Evolutionary conservation across 2,888 invertebrate genomes (phyloP), one percentile per base, ranked within the genome.

Genomic region (Nomada ruficornis): DNA sequence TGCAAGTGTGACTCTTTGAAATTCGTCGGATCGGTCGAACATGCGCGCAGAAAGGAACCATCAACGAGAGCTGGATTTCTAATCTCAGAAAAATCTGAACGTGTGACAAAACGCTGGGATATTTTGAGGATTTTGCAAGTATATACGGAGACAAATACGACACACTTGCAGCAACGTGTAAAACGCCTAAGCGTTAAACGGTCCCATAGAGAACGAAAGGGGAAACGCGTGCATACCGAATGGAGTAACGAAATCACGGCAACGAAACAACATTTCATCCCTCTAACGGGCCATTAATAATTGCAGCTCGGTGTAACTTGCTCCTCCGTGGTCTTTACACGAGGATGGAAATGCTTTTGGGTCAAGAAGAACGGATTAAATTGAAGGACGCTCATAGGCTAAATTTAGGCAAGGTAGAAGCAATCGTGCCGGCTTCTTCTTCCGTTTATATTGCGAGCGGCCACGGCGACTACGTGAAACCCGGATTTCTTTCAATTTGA

Each of bases 281-380:
- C 67, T 69, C 63, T 67, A 47, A 60, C 65, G 62, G 63, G 42
- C 62, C 71, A 72, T 80, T 86, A 83, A 83, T 86, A 83, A 86
- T 84, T 63, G 59, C 29, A n/a, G 47, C 65, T 62, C 68, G 62
- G 71, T 68, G 65, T 74, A 82, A 76, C 70, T 70, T 68, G 74
- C 71, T 75, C 75, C 20, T n/a, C 64, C 69, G 47, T 23, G 23
- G 50, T n/a, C 63, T 60, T 68, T 36, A 29, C 69, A 47, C 80
- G 73, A 83, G 67, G 77, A 71, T 70, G 62, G 52, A 47, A 72
- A 60, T 54, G 82, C 62, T 80, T 80, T 80, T 74, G 77, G 86
- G 88, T 87, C 88, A 82, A 87, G 86, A 80, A 76, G 86, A 73
- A 63, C 70, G 84, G 79, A 86, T 86, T 84, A 87, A 86, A 87